Evolutionary conservation across 2,888 invertebrate genomes (phyloP), one percentile per base, ranked within the genome.

Genomic region (Megalurothrips usitatus): DNA sequence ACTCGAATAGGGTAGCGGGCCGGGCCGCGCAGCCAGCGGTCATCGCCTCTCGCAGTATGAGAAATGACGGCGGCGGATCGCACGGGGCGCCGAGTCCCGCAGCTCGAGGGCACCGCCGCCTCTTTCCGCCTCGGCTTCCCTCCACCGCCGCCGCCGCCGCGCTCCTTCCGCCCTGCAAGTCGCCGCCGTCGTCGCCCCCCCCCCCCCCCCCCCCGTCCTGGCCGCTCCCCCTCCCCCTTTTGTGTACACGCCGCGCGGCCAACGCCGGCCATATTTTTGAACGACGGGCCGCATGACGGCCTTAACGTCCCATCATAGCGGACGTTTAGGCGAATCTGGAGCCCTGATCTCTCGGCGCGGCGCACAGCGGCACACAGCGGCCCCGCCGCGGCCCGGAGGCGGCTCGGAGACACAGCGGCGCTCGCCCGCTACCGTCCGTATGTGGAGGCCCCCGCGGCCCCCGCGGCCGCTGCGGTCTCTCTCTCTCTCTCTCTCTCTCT

Each of bases 231-330:
- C 52, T 52, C 12, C 52, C 52, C 52, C 52, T 52, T 17, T 43
- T 43, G 34, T 43, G 34, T 52, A 2, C 52, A 52, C 52, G 52
- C 52, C 52, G 52, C 52, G 52, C 52, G 12, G 34, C 34, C 34
- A 43, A 43, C 34, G n/a, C n/a, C n/a, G 6, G 19, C 58, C 58
- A 58, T 58, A 58, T 58, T 58, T 58, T 19, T 58, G 58, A 58
- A 58, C 58, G 58, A 58, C 19, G 58, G 14, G 19, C 14, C 58
- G 6, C 58, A 43, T 43, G 58, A 17, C 58, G 58, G 58, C 58
- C 58, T 58, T 58, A 58, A 58, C 58, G 58, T 58, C 58, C 19
- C 58, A 17, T 58, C 58, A 58, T 58, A 58, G 58, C 58, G 58
- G 58, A 58, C 58, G 19, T 58, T 58, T 58, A 58, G 58, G 58